Conservation (phyloP, 2,888 invertebrate genomes). For the Melinaea marsaeus region DNA sequence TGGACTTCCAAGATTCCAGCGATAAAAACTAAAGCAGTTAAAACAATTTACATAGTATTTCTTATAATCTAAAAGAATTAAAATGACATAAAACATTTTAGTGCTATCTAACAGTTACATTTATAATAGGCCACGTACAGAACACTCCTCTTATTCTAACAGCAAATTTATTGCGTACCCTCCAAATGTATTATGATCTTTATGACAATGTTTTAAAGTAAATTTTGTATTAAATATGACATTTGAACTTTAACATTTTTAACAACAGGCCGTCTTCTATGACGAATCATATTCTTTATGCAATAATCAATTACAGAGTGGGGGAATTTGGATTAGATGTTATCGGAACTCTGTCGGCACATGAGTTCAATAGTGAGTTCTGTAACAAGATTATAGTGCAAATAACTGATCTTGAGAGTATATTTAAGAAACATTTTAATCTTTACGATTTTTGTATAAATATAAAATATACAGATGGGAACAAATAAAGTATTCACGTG, state of each 20-base stretch:
- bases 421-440: neutral
- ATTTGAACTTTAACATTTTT: constrained; percentile 21
- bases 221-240: neutral
- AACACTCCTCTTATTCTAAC: too few species aligned
- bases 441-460: too few species aligned
- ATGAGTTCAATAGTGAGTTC: constrained; percentile 62
- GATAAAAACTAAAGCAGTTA: too few species aligned
- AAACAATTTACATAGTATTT: too few species aligned
- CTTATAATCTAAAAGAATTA: too few species aligned
- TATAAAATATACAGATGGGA: too few species aligned
- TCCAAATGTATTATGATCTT: neutral
- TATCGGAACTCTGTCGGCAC: constrained; percentile 71
- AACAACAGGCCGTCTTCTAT: constrained; percentile 40
- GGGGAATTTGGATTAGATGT: constrained; percentile 73
- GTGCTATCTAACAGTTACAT: too few species aligned
- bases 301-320: constrained; percentile 74
- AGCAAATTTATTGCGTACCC: too few species aligned
- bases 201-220: neutral
- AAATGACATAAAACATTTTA: too few species aligned
- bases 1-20: too few species aligned
- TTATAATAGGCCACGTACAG: too few species aligned
- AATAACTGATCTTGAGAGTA: constrained; percentile 47
- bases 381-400: constrained; percentile 56
- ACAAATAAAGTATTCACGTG: too few species aligned
- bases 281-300: constrained; percentile 72